phyloP scores from a whole-genome alignment of 2,113 vertebrate genomes.

The Melanostigma gelatinosum region DNA sequence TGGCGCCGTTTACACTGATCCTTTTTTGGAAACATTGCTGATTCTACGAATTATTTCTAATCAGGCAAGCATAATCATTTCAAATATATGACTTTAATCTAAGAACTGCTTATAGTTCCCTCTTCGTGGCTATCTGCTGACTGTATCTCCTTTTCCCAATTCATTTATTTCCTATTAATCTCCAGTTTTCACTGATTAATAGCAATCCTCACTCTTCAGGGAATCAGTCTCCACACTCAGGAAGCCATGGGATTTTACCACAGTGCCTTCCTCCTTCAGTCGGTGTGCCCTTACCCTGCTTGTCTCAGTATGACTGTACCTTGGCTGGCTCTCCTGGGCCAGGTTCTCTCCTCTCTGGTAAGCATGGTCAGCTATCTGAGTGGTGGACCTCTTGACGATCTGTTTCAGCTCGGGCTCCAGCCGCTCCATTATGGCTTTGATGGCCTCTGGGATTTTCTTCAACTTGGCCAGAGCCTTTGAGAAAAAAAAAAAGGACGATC shows the following conservation, averaged over 20 bases:
- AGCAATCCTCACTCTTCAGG: not conserved
- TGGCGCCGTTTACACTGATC: conserved; percentile 27
- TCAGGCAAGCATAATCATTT: conserved; percentile 34
- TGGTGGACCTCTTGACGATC: conserved; percentile 96
- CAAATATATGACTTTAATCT: conserved; percentile 27
- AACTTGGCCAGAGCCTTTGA: conserved; percentile 92
- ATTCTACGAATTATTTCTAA: conserved; percentile 16
- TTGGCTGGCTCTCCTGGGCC: conserved; percentile 92
- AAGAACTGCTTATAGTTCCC: conserved; percentile 5
- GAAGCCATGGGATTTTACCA: conserved; percentile 11
- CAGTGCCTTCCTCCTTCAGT: not conserved
- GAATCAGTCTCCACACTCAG: not conserved
- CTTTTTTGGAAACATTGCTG: conserved; percentile 38
- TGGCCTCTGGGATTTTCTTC: conserved; percentile 94
- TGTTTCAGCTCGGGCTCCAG: conserved; percentile 96
- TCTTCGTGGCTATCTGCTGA: not conserved
- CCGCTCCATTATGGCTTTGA: conserved; percentile 96
- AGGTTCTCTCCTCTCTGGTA: conserved; percentile 94
- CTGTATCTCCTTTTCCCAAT: not conserved
- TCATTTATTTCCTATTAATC: conserved; percentile 25
- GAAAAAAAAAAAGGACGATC: not conserved
- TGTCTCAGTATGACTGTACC: conserved; percentile 76
- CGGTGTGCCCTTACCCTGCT: not conserved
- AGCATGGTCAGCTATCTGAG: conserved; percentile 93
- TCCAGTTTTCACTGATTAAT: conserved; percentile 6